These are phyloP conservation scores for Glossophaga mutica DNA, from an alignment of 2,797 vertebrate genomes.

Conservation along the genomic window DNA sequence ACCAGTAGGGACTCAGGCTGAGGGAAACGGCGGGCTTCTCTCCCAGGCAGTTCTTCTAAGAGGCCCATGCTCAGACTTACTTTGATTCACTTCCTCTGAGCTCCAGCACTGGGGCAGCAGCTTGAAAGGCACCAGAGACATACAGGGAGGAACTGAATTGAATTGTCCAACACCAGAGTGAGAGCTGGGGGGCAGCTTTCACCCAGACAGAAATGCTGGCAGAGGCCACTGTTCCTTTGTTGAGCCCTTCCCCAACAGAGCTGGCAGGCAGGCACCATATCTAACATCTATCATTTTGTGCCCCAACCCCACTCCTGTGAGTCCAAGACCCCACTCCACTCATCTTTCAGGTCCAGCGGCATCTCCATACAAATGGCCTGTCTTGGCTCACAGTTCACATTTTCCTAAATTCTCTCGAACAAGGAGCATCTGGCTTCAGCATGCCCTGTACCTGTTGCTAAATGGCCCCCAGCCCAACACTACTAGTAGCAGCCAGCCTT, in stretches of 20 bases:
- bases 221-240: not conserved
- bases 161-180: not conserved
- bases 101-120: not conserved
- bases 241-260: not conserved
- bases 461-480: no score
- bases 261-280: not conserved
- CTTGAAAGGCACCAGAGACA: not conserved
- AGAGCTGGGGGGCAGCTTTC: not conserved
- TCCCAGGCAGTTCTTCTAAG: not conserved
- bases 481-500: no score
- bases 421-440: no score
- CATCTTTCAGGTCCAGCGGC: not conserved
- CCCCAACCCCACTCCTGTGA: not conserved
- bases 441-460: no score
- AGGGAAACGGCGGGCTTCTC: not conserved
- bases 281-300: not conserved
- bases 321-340: not conserved
- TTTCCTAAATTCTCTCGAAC: no score
- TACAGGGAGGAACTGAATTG: not conserved
- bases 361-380: not conserved
- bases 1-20: not conserved
- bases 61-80: not conserved
- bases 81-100: not conserved
- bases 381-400: no score
- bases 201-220: not conserved